Evolutionary conservation across 2,888 invertebrate genomes (phyloP), one percentile per base, ranked within the genome.

Genomic region (Melinaea marsaeus): DNA sequence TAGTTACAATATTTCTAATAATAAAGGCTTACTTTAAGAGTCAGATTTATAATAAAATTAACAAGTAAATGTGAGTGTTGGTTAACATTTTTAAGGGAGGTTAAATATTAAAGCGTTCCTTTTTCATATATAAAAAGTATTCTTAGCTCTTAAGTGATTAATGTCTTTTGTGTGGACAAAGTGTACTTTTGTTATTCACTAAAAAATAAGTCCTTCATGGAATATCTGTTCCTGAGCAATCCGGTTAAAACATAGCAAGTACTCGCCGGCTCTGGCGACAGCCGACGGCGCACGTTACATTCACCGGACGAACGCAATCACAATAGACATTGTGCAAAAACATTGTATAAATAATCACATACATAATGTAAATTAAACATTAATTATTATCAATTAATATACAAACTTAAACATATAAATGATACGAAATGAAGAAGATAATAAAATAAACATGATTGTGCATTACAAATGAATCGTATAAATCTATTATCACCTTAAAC

Each of bases 41-140:
- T 88, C 88, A 87, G 83, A 83, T 84, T 86, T 88, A 87, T 83
- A 84, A 83, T 84, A 88, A 83, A 83, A 84, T 82, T 88, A 90
- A 88, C 84, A 88, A 84, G 83, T 86, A 86, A 79, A 80, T 87
- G 88, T 90, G 88, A 89, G 88, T 88, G 86, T 84, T 85, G 89
- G 89, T 90, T 90, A 90, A 90, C 88, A 85, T 85, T 87, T 84
- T 75, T 86, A 83, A 76, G 78, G 74, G 80, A 84, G 85, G 86
- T 89, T 89, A 90, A 78, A 87, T 87, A 81, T 85, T 85, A 86
- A 90, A 89, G 89, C 88, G 79, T 84, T 86, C 81, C 77, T 81
- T 77, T 81, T 77, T 76, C 78, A 81, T 83, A 86, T 84, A 86
- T 83, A 81, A 88, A 88, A 86, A 84, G 76, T 86, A 84, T 81